Percentiles rank a stretch among this genome's conserved stretches.
Conservation (phyloP, 2,797 vertebrate genomes). For the Dipus sagitta region DNA sequence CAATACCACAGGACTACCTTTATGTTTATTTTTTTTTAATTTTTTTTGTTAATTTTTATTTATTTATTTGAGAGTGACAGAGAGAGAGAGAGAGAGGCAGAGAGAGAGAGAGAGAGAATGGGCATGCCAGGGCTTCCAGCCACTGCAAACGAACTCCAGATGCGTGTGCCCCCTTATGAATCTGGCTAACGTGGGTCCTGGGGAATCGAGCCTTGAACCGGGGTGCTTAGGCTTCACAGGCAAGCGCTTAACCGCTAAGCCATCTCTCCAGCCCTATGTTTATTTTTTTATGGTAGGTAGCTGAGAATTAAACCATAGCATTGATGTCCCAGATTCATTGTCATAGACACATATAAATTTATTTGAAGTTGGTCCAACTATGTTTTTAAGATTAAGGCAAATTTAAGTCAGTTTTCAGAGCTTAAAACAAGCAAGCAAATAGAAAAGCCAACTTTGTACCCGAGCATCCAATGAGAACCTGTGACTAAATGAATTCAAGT, state of each 20-base stretch:
- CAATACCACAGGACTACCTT: neutral
- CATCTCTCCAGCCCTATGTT: too few species aligned
- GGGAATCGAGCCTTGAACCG: too few species aligned
- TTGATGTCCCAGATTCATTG: constrained; percentile 42
- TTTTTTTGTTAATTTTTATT: too few species aligned
- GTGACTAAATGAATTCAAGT: constrained; percentile 45
- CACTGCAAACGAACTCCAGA: too few species aligned
- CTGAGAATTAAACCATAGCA: constrained; percentile 9
- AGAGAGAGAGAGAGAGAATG: too few species aligned
- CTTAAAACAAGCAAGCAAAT: constrained; percentile 57
- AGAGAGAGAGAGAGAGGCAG: too few species aligned
- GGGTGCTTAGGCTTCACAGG: too few species aligned
- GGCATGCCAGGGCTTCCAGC: too few species aligned
- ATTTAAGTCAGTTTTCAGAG: neutral
- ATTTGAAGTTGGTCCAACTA: constrained; percentile 33
- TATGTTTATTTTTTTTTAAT: neutral
- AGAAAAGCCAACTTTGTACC: constrained; percentile 51
- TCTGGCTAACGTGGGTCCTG: too few species aligned
- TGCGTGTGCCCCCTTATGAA: too few species aligned
- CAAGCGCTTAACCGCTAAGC: too few species aligned
- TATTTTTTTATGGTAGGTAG: neutral
- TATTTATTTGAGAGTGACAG: too few species aligned
- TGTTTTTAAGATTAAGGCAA: constrained; percentile 2
- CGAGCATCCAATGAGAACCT: constrained; percentile 59
- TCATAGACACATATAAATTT: constrained; percentile 38